Percentiles rank a stretch among this genome's conserved stretches.
phyloP scores from a whole-genome alignment of 2,113 vertebrate genomes.

The Pungitius pungitius region DNA sequence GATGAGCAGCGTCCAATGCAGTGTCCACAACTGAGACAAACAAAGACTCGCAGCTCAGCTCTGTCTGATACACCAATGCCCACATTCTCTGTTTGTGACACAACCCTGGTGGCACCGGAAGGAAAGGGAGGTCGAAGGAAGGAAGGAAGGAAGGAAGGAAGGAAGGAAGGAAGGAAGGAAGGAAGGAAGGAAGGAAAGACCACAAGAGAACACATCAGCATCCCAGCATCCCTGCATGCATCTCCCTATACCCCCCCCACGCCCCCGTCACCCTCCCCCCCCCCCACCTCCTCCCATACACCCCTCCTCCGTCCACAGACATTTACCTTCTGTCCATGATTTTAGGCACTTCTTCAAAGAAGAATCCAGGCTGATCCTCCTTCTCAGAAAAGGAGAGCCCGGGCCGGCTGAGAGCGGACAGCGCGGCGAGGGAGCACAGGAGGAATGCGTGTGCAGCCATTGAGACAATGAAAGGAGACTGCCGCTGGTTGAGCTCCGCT shows the following conservation, averaged over 20 bases:
- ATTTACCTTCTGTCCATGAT: conserved; percentile 83
- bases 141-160: conserved; percentile 8
- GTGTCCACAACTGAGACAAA: conserved; percentile 69
- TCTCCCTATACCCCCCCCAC: conserved; percentile 43
- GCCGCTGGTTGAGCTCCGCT: conserved; percentile 78
- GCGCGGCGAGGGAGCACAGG: conserved; percentile 76
- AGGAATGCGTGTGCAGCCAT: conserved; percentile 83
- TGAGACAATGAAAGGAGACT: conserved; percentile 81
- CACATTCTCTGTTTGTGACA: not conserved
- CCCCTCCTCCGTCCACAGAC: conserved; percentile 48
- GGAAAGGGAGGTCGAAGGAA: too few species aligned
- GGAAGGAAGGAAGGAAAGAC: conserved; percentile 33
- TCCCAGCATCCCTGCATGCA: conserved; percentile 66
- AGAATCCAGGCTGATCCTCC: conserved; percentile 67
- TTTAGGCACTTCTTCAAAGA: conserved; percentile 82
- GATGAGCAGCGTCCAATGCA: conserved; percentile 76
- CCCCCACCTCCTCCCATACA: not conserved
- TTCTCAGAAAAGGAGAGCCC: conserved; percentile 69
- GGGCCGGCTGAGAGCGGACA: conserved; percentile 70
- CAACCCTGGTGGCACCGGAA: conserved; percentile 51
- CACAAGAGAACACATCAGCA: conserved; percentile 64
- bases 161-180: conserved; percentile 18
- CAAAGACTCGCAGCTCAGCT: conserved; percentile 61
- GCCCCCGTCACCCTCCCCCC: conserved; percentile 12
- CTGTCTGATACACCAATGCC: conserved; percentile 20